Percentiles rank a stretch among this genome's conserved stretches.
phyloP scores from a whole-genome alignment of 2,888 invertebrate genomes.

The Noctua pronuba region DNA sequence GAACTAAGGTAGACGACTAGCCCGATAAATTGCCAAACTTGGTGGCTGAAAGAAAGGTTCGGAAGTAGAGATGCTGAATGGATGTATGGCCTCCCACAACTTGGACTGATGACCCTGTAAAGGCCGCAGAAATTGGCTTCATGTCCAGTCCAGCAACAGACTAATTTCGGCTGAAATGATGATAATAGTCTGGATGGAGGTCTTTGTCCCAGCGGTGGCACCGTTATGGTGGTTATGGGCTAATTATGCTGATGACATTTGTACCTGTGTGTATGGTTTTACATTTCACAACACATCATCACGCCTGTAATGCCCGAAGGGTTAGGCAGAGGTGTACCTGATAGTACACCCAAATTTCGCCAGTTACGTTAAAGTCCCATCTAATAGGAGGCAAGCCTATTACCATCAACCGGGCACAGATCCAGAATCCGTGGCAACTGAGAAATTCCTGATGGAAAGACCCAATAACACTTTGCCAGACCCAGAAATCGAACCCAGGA shows the following conservation, averaged over 20 bases:
- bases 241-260: background rate
- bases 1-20: background rate
- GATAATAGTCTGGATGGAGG: background rate
- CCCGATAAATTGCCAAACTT: background rate
- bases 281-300: no score
- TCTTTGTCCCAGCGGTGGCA: background rate
- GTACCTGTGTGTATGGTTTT: background rate
- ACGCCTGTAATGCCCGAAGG: no score
- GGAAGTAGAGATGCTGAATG: background rate
- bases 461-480: no score
- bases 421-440: no score
- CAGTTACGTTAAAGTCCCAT: no score
- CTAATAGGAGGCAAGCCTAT: no score
- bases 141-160: background rate
- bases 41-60: background rate
- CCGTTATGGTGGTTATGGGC: background rate
- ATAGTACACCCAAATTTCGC: no score
- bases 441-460: no score
- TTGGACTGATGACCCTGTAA: background rate
- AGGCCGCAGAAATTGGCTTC: background rate
- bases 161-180: background rate
- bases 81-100: background rate
- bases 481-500: no score
- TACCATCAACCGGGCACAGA: no score
- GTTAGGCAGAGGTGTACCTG: no score